These are phyloP conservation scores for Dromius quadrimaculatus DNA, from an alignment of 2,888 invertebrate genomes.

Conservation along the genomic window DNA sequence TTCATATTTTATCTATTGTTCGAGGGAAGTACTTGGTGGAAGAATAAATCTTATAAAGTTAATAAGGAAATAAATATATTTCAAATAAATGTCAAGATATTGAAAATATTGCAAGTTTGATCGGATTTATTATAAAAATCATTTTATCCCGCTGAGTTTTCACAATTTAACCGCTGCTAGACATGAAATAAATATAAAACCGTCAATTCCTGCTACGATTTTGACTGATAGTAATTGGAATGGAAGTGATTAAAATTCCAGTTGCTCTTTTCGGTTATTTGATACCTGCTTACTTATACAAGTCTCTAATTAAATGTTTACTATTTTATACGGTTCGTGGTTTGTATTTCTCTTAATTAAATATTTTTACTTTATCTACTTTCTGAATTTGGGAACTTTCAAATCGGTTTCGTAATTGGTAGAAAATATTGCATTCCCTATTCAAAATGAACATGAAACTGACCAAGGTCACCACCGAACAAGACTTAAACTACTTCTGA, in stretches of 20 bases:
- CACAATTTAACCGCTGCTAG: conserved; percentile 27
- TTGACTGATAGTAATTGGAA: conserved; percentile 46
- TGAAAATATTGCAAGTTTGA: conserved; percentile 9
- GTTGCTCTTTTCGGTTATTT: conserved; percentile 42
- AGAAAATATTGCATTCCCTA: too few relatives aligned
- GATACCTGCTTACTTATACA: conserved; percentile 30
- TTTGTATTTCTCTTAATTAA: conserved; percentile 35
- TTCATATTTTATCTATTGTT: not conserved
- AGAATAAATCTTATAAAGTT: not conserved
- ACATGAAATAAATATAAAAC: conserved; percentile 42
- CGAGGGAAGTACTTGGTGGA: not conserved
- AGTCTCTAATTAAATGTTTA: conserved; percentile 37
- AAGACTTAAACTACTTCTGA: conserved; percentile 24
- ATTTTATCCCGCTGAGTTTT: conserved; percentile 37
- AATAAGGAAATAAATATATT: not conserved
- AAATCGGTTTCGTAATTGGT: too few relatives aligned
- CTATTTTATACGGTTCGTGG: conserved; percentile 26
- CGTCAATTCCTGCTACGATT: conserved; percentile 33
- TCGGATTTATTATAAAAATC: conserved; percentile 15
- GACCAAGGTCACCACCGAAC: too few relatives aligned
- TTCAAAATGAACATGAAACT: too few relatives aligned
- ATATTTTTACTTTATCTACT: conserved; percentile 31
- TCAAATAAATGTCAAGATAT: not conserved
- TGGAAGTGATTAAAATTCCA: conserved; percentile 33
- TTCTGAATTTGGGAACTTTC: conserved; percentile 36